phyloP scores from a whole-genome alignment of 2,888 invertebrate genomes.

The Spilosoma lubricipeda region DNA sequence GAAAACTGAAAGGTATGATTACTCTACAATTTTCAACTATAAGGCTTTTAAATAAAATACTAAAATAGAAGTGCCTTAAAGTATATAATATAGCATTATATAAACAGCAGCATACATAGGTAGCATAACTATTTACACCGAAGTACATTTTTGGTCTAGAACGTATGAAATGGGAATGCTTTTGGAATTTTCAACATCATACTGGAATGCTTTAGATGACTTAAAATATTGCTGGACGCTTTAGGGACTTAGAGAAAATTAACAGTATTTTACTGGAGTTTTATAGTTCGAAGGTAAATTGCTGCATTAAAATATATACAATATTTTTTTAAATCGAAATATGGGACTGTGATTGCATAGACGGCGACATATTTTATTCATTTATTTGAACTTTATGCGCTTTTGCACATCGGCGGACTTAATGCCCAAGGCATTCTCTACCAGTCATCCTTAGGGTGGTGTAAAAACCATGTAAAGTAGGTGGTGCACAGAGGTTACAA shows the following conservation, averaged over 20 bases:
- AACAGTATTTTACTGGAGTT: neutral
- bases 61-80: slow-evolving; percentile 10
- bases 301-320: too few species aligned
- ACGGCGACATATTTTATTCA: too few species aligned
- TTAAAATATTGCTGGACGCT: slow-evolving; percentile 26
- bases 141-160: slow-evolving; percentile 30
- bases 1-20: neutral
- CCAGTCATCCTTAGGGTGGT: too few species aligned
- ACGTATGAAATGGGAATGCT: slow-evolving; percentile 35
- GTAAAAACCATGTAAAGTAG: too few species aligned
- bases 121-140: slow-evolving; percentile 16
- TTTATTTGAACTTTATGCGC: too few species aligned
- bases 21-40: neutral
- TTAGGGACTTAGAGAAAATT: slow-evolving; percentile 11
- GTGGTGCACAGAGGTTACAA: too few species aligned
- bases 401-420: too few species aligned
- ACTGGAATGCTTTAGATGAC: slow-evolving; percentile 13
- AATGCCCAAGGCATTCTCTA: too few species aligned
- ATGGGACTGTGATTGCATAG: too few species aligned
- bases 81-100: slow-evolving; percentile 11
- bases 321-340: too few species aligned
- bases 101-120: slow-evolving; percentile 11
- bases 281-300: neutral
- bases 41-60: slow-evolving; percentile 5
- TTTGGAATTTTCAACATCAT: slow-evolving; percentile 40